These are phyloP conservation scores for Sebastiscus albofasciatus DNA, from an alignment of 2,797 vertebrate species.

Conservation along the genomic window DNA sequence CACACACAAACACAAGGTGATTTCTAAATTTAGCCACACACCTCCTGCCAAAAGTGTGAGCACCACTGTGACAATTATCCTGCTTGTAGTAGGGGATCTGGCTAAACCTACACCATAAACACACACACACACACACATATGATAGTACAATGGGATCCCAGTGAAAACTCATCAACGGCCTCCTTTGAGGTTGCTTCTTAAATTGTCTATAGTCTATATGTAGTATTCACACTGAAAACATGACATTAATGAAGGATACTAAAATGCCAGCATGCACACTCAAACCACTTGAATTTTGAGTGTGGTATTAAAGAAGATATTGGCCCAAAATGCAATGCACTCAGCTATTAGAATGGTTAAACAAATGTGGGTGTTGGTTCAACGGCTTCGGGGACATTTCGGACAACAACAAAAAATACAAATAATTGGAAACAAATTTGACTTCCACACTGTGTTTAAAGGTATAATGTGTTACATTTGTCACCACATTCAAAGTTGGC, in stretches of 20 bases:
- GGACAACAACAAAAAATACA: background rate
- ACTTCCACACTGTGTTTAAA: background rate
- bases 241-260: background rate
- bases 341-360: background rate
- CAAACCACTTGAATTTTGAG: background rate
- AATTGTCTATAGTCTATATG: background rate
- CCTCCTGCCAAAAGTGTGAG: slow-evolving; percentile 65
- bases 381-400: background rate
- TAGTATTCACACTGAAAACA: background rate
- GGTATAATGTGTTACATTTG: too few species aligned
- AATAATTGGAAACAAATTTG: background rate
- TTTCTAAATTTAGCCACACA: slow-evolving; percentile 55
- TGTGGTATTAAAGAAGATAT: background rate
- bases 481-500: too few species aligned
- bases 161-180: background rate
- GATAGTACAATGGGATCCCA: background rate
- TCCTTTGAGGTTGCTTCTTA: background rate
- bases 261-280: background rate
- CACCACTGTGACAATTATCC: slow-evolving; percentile 56
- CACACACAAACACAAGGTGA: slow-evolving; percentile 22
- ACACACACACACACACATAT: background rate
- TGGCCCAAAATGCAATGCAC: background rate
- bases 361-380: fast-evolving
- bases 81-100: slow-evolving; percentile 23
- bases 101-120: background rate